These are phyloP conservation scores for Erebia aethiops DNA, from an alignment of 2,888 invertebrate species.

Conservation along the genomic window DNA sequence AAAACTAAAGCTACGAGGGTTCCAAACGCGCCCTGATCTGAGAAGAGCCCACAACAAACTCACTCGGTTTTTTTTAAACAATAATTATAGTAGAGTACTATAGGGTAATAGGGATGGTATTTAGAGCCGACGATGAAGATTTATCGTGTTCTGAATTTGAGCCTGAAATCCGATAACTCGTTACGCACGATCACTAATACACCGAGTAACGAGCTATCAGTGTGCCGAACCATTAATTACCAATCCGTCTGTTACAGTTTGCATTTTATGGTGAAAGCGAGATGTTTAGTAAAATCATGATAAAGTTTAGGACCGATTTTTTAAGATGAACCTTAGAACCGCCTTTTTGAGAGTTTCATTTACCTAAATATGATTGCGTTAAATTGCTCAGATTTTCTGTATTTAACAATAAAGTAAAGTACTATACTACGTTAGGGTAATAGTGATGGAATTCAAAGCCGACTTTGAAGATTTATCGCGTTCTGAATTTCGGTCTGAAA, in stretches of 20 bases:
- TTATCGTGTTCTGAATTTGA: background rate
- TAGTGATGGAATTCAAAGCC: background rate
- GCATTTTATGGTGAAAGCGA: background rate
- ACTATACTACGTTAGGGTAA: background rate
- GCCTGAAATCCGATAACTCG: conserved; percentile 45
- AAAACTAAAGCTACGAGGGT: too few relatives aligned
- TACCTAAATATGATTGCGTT: too few relatives aligned
- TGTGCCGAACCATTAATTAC: conserved; percentile 24
- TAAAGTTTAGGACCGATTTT: too few relatives aligned
- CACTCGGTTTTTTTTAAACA: too few relatives aligned
- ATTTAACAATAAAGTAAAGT: too few relatives aligned
- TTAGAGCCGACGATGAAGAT: background rate
- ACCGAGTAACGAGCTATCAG: conserved; percentile 55
- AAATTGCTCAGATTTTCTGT: too few relatives aligned
- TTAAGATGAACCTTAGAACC: too few relatives aligned
- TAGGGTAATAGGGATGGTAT: background rate
- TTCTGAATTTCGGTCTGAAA: background rate
- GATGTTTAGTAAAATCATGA: background rate
- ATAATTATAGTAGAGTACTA: too few relatives aligned
- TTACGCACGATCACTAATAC: conserved; percentile 53
- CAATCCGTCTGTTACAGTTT: conserved; percentile 2
- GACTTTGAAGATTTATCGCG: background rate
- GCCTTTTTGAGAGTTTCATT: too few relatives aligned
- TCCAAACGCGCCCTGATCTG: too few relatives aligned
- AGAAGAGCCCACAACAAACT: too few relatives aligned